Conservation (phyloP, 2,888 invertebrate species). For the Drosophila sordidula region DNA sequence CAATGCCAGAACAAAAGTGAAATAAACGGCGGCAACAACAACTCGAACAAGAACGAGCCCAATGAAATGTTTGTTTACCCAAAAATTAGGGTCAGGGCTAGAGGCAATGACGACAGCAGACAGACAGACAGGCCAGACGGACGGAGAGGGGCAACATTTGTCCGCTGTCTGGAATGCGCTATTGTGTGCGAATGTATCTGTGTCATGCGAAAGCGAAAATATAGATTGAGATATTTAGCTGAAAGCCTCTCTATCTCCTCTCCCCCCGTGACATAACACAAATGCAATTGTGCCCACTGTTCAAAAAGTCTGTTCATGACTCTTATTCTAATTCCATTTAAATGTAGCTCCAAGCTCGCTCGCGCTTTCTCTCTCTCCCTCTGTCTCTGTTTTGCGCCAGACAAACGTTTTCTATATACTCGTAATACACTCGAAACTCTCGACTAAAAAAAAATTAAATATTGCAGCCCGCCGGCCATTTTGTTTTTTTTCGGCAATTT, state of each 20-base stretch:
- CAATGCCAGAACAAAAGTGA: conserved; percentile 47
- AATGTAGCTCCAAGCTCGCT: conserved; percentile 34
- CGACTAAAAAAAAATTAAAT: conserved; percentile 30
- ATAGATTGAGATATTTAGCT: conserved; percentile 45
- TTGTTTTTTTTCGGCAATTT: conserved; percentile 72
- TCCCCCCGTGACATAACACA: not conserved
- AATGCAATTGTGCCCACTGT: conserved; percentile 18
- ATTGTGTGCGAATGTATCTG: conserved; percentile 54
- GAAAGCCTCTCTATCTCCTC: not conserved
- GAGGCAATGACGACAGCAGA: conserved; percentile 48
- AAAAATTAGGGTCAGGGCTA: conserved; percentile 78
- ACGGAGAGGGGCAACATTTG: conserved; percentile 6
- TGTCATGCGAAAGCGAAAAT: conserved; percentile 77
- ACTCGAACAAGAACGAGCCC: conserved; percentile 23
- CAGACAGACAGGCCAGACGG: conserved; percentile 18
- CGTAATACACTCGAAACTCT: conserved; percentile 48
- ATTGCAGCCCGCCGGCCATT: conserved; percentile 72
- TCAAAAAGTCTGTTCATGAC: conserved; percentile 52
- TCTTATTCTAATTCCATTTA: conserved; percentile 76
- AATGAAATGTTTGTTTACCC: conserved; percentile 63
- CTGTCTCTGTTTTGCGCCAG: conserved; percentile 22
- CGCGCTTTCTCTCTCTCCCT: not conserved
- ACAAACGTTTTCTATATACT: conserved; percentile 15
- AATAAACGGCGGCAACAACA: conserved; percentile 23
- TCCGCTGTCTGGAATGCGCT: conserved; percentile 34